Percentiles rank a stretch among this genome's conserved stretches.
Evolutionary conservation across 2,113 vertebrate species (phyloP).

Genomic region (Archocentrus centrarchus): DNA sequence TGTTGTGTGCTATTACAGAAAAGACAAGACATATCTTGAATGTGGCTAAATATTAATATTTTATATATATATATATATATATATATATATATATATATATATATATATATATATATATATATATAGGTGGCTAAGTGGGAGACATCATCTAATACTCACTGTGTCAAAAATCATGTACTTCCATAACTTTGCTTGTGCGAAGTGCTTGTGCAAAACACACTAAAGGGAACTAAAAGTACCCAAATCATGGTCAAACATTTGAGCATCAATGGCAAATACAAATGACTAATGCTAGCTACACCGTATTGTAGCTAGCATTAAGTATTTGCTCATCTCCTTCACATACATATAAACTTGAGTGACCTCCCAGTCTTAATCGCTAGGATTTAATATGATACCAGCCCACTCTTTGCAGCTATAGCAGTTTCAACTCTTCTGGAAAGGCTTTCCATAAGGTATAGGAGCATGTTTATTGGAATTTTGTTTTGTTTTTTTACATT

Average conservation of each 20-base stretch:
- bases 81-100: not conserved
- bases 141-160: not conserved
- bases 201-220: not conserved
- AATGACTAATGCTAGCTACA: not conserved
- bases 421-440: too few species aligned
- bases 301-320: too few species aligned
- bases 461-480: too few species aligned
- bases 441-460: too few species aligned
- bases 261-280: not conserved
- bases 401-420: too few species aligned
- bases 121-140: not conserved
- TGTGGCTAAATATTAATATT: slow-evolving; percentile 50
- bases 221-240: not conserved
- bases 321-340: too few species aligned
- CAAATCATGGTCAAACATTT: not conserved
- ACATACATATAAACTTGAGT: too few species aligned
- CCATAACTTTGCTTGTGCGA: not conserved
- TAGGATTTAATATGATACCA: too few species aligned
- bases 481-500: too few species aligned
- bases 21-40: slow-evolving; percentile 62
- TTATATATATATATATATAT: not conserved
- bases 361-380: too few species aligned
- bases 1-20: slow-evolving; percentile 48
- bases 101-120: too few species aligned
- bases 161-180: not conserved